These are phyloP conservation scores for Leucopsar rothschildi DNA, from an alignment of 2,113 vertebrate species.

Conservation along the genomic window DNA sequence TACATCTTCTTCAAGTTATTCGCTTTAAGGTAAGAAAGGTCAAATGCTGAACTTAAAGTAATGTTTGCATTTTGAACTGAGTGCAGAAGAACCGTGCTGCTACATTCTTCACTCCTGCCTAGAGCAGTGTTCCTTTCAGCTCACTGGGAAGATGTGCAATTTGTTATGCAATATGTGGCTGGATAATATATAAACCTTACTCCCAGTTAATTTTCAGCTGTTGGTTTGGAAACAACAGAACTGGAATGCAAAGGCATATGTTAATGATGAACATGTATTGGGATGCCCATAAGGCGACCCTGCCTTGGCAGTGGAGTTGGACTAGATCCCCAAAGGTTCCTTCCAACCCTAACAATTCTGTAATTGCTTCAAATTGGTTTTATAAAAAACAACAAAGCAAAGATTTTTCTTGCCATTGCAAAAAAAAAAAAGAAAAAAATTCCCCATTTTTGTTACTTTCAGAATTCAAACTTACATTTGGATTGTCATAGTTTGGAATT, in stretches of 20 bases:
- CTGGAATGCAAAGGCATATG: neutral
- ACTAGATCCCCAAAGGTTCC: neutral
- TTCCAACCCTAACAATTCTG: neutral
- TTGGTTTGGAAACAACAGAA: neutral
- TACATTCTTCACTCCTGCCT: neutral
- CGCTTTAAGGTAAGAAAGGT: neutral
- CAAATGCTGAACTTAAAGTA: neutral
- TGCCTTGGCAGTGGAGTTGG: neutral
- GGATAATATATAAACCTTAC: neutral
- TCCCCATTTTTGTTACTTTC: neutral
- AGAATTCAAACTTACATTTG: neutral
- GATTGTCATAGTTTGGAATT: neutral
- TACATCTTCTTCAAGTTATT: neutral
- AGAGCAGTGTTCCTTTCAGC: neutral
- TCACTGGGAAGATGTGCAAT: neutral
- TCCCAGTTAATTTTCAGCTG: neutral
- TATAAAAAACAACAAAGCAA: neutral
- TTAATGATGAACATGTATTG: neutral
- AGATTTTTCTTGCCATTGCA: neutral
- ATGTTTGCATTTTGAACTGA: neutral
- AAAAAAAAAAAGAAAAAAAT: neutral
- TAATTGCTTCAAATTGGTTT: neutral
- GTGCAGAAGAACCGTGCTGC: rapidly evolving
- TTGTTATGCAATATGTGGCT: neutral
- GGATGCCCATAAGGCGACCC: neutral